Evolutionary conservation across 2,797 vertebrate genomes (phyloP), one percentile per base, ranked within the genome.

Genomic region (Prionace glauca): DNA sequence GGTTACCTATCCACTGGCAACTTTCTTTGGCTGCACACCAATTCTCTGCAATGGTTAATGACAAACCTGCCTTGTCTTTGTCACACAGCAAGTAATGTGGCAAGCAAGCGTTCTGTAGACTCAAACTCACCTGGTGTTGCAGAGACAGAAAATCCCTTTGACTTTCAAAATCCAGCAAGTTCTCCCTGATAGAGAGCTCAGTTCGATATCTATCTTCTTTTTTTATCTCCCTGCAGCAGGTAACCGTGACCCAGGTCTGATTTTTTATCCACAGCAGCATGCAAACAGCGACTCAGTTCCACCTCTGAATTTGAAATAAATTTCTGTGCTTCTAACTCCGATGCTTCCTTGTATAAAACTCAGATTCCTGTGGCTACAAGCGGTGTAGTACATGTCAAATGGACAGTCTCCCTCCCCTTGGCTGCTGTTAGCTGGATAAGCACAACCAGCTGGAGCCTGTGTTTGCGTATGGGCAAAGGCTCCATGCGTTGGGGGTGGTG

Each of bases 181-280:
- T 32, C 16, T 65, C 60, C 8, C 29, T 22, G 60, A 9, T 32
- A 20, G 88, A 1, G 16, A 8, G 60, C 29, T 91, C 8, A n/a
- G 56, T 67, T 91, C 32, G 62, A 67, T 91, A 91, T 91, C 60
- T 65, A 29, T n/a, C 88, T 10, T 91, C 29, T 91, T 10, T 67
- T 67, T 12, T 32, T 77, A 11, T 65, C 14, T 65, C 62, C 67
- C 88, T 5, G 32, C 88, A 67, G 60, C 32, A 67, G 88, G 88
- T 67, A 91, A n/a, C 60, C 65, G 20, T 91, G 88, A 67, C 88
- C 88, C 88, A 91, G 88, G 67, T 67, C 18, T 91, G 60, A 62
- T 5, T 16, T 90, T 32, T 65, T 10, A 36, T 67, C 62, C 65
- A 67, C 62, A 67, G 32, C 16, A 22, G 60, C 32, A 29, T 67